Evolutionary conservation across 2,113 vertebrate genomes (phyloP).

Genomic region (Antigone vipio): DNA sequence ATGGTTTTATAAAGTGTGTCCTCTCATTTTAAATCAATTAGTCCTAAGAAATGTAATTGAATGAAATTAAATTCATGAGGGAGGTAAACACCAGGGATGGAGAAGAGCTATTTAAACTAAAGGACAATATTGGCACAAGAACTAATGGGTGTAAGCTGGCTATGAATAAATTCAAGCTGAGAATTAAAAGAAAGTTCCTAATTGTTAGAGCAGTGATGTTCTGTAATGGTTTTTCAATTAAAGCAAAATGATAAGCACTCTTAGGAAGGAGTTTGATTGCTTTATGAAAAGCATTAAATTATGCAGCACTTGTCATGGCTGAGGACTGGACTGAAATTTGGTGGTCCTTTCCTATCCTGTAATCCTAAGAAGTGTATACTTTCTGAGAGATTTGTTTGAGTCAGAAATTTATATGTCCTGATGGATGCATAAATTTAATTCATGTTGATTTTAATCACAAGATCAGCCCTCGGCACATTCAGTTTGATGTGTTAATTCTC

Average conservation of each 20-base stretch:
- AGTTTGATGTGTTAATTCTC: background rate
- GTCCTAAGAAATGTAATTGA: conserved; percentile 36
- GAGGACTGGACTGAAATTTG: background rate
- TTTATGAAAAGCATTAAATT: background rate
- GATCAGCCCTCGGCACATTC: rapidly evolving
- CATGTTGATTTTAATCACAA: background rate
- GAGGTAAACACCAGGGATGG: conserved; percentile 22
- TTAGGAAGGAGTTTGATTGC: background rate
- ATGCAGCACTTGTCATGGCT: background rate
- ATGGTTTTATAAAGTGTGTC: conserved; percentile 16
- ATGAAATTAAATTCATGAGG: conserved; percentile 37
- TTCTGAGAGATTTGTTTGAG: background rate
- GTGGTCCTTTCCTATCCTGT: background rate
- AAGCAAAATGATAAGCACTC: background rate
- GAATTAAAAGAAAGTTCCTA: background rate
- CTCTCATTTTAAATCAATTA: conserved; percentile 52
- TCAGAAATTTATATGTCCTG: background rate
- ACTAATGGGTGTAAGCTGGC: conserved; percentile 14
- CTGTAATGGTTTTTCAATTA: background rate
- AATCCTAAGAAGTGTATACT: rapidly evolving
- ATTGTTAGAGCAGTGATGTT: background rate
- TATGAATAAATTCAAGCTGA: conserved; percentile 22
- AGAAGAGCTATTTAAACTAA: conserved; percentile 31
- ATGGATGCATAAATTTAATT: background rate
- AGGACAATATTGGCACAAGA: conserved; percentile 44